A percentile compares a stretch with the other conserved stretches of the same genome.
phyloP scores from a whole-genome alignment of 2,888 invertebrate species.

The Monopis laevigella region DNA sequence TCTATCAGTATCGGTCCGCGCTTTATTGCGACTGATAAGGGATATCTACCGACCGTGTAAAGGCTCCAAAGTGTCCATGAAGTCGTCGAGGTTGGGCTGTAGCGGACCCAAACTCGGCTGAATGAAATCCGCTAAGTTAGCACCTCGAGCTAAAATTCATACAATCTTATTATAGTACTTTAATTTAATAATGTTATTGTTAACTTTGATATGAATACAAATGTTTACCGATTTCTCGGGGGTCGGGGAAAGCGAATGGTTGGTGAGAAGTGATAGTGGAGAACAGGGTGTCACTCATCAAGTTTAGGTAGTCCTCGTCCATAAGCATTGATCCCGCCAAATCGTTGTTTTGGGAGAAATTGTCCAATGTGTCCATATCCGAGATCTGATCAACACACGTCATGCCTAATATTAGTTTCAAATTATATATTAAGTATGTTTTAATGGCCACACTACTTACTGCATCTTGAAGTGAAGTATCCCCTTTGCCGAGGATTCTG shows the following conservation, averaged over 20 bases:
- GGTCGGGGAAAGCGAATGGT: conserved; percentile 96
- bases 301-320: conserved; percentile 86
- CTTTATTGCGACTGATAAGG: too few relatives aligned
- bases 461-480: conserved; percentile 78
- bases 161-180: not conserved
- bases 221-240: conserved; percentile 88
- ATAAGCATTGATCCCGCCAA: conserved; percentile 78
- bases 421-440: too few relatives aligned
- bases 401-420: too few relatives aligned
- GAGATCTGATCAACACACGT: conserved; percentile 63
- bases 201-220: not conserved
- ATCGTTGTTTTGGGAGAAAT: conserved; percentile 73
- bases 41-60: conserved; percentile 71
- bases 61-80: conserved; percentile 90
- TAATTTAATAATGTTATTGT: too few relatives aligned
- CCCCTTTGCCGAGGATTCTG: conserved; percentile 78
- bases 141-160: conserved; percentile 76
- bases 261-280: conserved; percentile 84
- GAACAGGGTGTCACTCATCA: conserved; percentile 91
- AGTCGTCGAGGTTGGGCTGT: conserved; percentile 96
- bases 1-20: not conserved
- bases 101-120: conserved; percentile 97
- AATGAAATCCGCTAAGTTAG: conserved; percentile 94
- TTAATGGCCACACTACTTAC: too few relatives aligned
- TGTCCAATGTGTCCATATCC: conserved; percentile 78